Conservation (phyloP, 2,113 vertebrate genomes). For the Vombatus ursinus region DNA sequence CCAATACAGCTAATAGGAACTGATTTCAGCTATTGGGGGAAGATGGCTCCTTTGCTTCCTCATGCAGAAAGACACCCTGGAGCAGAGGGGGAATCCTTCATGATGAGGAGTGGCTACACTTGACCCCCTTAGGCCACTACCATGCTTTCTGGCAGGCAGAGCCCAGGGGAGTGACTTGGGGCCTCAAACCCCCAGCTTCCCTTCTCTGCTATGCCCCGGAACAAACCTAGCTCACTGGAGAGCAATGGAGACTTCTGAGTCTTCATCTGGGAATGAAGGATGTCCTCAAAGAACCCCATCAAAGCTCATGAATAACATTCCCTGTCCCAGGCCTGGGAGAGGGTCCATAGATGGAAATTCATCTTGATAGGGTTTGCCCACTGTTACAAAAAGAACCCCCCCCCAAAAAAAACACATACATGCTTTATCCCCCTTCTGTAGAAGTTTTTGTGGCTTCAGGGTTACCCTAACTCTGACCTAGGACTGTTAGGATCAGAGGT, state of each 20-base stretch:
- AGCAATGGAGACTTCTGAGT: neutral
- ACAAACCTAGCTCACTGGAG: neutral
- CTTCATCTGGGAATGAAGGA: neutral
- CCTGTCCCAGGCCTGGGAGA: neutral
- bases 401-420: neutral
- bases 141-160: neutral
- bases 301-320: conserved; percentile 55
- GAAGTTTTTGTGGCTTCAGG: neutral
- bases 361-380: conserved; percentile 70
- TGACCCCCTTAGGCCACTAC: neutral
- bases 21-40: conserved; percentile 59
- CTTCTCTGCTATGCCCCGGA: neutral
- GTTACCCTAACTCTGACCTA: conserved; percentile 25
- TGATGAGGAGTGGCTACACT: neutral
- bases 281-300: neutral
- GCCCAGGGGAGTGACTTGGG: neutral
- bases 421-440: neutral
- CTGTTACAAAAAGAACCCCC: conserved; percentile 70
- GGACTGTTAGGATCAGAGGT: neutral
- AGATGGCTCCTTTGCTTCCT: conserved; percentile 63
- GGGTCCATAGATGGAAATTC: conserved; percentile 56
- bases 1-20: conserved; percentile 55
- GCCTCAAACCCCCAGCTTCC: neutral
- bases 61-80: conserved; percentile 39
- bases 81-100: neutral